Conservation (phyloP, 2,888 invertebrate species). For the Pristionchus fissidentatus region DNA sequence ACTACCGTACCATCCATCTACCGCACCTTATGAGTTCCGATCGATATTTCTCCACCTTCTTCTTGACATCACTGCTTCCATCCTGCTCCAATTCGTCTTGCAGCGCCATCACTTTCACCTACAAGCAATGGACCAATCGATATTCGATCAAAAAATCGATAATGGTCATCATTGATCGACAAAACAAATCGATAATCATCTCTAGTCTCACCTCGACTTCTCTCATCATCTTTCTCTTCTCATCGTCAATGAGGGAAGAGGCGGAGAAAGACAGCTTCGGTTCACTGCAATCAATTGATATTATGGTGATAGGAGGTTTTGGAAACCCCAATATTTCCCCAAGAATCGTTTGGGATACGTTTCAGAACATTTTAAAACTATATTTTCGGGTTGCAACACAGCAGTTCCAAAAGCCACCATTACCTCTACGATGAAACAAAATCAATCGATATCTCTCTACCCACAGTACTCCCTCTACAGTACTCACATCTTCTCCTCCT, state of each 20-base stretch:
- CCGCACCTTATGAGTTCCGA: slow-evolving; percentile 55
- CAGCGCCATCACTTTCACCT: slow-evolving; percentile 69
- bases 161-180: slow-evolving; percentile 61
- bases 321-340: too few relatives aligned
- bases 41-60: slow-evolving; percentile 59
- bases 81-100: slow-evolving; percentile 71
- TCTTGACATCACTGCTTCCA: slow-evolving; percentile 58
- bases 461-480: slow-evolving; percentile 56
- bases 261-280: slow-evolving; percentile 1
- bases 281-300: background rate
- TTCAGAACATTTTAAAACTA: background rate
- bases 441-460: slow-evolving; percentile 51
- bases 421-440: background rate
- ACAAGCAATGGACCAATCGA: too few relatives aligned
- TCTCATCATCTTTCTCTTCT: slow-evolving; percentile 79
- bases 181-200: slow-evolving; percentile 76
- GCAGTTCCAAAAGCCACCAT: background rate
- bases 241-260: slow-evolving; percentile 73
- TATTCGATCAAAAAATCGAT: background rate
- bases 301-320: too few relatives aligned
- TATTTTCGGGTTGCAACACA: background rate
- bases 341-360: too few relatives aligned
- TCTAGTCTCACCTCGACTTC: slow-evolving; percentile 85
- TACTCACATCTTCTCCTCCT: slow-evolving; percentile 2
- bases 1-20: too few relatives aligned